These are phyloP conservation scores for Drosophila multiciliata DNA, from an alignment of 2,888 invertebrate species.

Conservation along the genomic window DNA sequence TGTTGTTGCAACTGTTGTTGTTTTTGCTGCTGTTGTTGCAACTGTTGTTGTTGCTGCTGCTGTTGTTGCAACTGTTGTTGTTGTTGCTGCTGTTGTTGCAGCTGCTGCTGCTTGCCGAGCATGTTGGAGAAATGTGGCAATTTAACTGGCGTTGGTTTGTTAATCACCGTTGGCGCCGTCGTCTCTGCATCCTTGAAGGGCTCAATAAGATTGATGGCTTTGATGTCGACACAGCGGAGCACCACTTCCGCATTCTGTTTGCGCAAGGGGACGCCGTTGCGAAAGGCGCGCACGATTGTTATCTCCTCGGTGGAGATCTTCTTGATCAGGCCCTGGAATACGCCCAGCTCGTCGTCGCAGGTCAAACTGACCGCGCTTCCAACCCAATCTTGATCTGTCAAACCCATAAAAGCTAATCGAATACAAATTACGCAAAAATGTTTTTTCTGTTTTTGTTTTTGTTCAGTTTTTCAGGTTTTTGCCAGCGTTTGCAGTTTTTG, in stretches of 20 bases:
- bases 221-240: conserved; percentile 87
- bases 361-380: conserved; percentile 94
- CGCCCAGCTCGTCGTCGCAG: conserved; percentile 91
- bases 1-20: conserved; percentile 52
- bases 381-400: conserved; percentile 84
- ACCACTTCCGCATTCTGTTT: conserved; percentile 87
- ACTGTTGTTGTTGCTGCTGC: conserved; percentile 34
- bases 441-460: conserved; percentile 8
- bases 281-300: conserved; percentile 91
- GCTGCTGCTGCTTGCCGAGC: conserved; percentile 68
- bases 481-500: conserved; percentile 63
- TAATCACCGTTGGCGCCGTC: conserved; percentile 82
- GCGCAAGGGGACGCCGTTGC: conserved; percentile 88
- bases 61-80: conserved; percentile 57
- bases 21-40: conserved; percentile 17
- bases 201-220: conserved; percentile 91
- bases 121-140: conserved; percentile 83
- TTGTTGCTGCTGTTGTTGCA: conserved; percentile 47
- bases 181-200: conserved; percentile 85
- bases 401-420: conserved; percentile 60
- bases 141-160: conserved; percentile 85
- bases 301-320: conserved; percentile 90
- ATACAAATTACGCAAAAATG: conserved; percentile 20
- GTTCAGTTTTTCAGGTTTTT: conserved; percentile 45
- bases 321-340: conserved; percentile 91